Conservation (phyloP, 2,113 vertebrate genomes). For the Blennius ocellaris region DNA sequence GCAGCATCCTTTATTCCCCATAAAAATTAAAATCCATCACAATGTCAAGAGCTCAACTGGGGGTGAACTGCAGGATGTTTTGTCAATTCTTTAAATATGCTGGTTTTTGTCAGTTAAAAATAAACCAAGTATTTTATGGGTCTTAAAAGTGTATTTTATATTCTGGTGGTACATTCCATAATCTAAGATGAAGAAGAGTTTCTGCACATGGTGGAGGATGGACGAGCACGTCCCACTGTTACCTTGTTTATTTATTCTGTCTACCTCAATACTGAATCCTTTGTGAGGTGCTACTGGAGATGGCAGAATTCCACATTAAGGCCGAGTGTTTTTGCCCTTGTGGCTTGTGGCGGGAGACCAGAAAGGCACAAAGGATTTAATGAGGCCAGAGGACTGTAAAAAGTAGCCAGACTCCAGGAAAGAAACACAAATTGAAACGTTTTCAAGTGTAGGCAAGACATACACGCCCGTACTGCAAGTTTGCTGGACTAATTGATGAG, state of each 20-base stretch:
- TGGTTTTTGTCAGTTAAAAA: neutral
- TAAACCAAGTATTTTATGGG: neutral
- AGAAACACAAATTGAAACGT: constrained; percentile 5
- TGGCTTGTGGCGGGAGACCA: constrained; percentile 16
- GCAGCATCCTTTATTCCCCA: neutral
- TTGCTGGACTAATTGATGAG: constrained; percentile 9
- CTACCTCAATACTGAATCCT: constrained; percentile 18
- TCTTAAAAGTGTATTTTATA: neutral
- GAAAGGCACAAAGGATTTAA: constrained; percentile 35
- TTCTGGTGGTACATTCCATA: neutral
- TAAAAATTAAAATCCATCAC: neutral
- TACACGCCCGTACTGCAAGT: neutral
- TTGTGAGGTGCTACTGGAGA: constrained; percentile 20
- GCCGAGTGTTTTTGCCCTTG: constrained; percentile 13
- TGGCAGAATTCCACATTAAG: constrained; percentile 35
- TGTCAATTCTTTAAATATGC: neutral
- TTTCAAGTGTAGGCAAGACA: constrained; percentile 5
- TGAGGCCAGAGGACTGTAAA: constrained; percentile 31
- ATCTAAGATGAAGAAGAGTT: neutral
- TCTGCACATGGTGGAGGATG: neutral
- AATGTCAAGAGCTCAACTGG: neutral
- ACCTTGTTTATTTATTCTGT: constrained; percentile 28
- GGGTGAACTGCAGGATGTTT: neutral
- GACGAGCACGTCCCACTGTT: neutral
- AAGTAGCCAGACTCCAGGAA: constrained; percentile 8